A percentile compares a stretch with the other conserved stretches of the same genome.
Evolutionary conservation across 2,888 invertebrate genomes (phyloP).

Genomic region (Lucinisca nassula): DNA sequence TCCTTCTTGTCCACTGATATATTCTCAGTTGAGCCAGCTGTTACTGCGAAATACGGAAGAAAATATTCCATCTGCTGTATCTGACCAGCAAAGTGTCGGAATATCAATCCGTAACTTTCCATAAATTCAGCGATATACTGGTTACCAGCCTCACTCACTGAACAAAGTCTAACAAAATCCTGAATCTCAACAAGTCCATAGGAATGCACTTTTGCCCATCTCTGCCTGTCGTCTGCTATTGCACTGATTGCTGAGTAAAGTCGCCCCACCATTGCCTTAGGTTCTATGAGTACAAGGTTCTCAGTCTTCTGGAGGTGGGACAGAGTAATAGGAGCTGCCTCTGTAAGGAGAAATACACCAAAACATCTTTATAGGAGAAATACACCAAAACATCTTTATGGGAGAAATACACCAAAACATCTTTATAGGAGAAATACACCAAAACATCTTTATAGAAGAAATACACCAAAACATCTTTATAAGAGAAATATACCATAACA

Average conservation of each 20-base stretch:
- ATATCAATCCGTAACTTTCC: conserved; percentile 69
- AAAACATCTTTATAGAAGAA: too few species aligned
- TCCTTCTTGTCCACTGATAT: conserved; percentile 50
- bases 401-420: too few species aligned
- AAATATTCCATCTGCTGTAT: conserved; percentile 54
- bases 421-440: too few species aligned
- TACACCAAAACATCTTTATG: too few species aligned
- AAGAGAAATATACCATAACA: too few species aligned
- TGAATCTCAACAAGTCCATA: conserved; percentile 61
- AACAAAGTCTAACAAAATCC: conserved; percentile 44
- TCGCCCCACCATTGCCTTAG: conserved; percentile 59
- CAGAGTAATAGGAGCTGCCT: conserved; percentile 66
- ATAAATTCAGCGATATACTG: conserved; percentile 59
- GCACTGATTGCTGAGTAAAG: conserved; percentile 48
- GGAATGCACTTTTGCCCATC: conserved; percentile 60
- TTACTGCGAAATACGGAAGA: conserved; percentile 69
- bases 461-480: too few species aligned
- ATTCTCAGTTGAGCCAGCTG: conserved; percentile 42
- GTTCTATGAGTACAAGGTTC: conserved; percentile 66
- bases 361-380: too few species aligned
- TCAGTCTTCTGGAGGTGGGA: conserved; percentile 58
- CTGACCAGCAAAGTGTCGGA: conserved; percentile 41
- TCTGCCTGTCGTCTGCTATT: conserved; percentile 64
- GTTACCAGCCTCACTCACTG: conserved; percentile 11
- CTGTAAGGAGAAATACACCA: conserved; percentile 54